Base-by-base conservation (phyloP, 2,888 invertebrate species). In the Neelides folsomi region DNA sequence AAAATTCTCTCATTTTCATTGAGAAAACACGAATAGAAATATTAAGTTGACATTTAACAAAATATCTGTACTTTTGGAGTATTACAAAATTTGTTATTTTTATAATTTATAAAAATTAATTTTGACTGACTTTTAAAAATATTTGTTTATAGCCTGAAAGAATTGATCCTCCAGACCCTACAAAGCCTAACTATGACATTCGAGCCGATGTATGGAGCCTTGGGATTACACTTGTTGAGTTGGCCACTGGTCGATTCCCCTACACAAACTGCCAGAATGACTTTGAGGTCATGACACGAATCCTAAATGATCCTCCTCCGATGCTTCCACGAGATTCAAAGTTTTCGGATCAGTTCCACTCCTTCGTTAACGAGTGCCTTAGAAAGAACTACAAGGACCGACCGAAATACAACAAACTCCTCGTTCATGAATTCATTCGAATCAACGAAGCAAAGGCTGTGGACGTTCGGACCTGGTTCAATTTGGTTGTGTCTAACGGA, bases 181-280 rank as follows among this genome's bases (percentile, higher is more conserved):
- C 81, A 56, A 82, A 86, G 69, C 93, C 92, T 49, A 90, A 93
- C 73, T 98, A 98, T 72, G 98, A 98, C 74, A 93, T 98, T 68
- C 79, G 98, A 66, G 97, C 98, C 16, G 98, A 99, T 74, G 97
- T 99, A 47, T 98, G 98, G 98, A 94, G 94, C 62, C 76, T 98
- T 63, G 98, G 98, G 64, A 94, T 92, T 67, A 90, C 90, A 51
- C 76, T 92, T 53, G 89, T 98, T 48, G 98, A 98, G 76, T 76
- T 98, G 67, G 98, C 97, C 43, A 93, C 93, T 12, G 97, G 94
- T 49, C 82, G 84, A 63, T 95, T 94, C 71, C 97, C 97, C 0
- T 90, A 90, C 72, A 78, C 80, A 70, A 87, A 92, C 73, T 95
- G 95, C 72, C 85, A 86, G 73, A 93, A 89, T 67, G 97, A 97